Evolutionary conservation across 2,797 vertebrate species (phyloP).

Genomic region (Podargus strigoides): DNA sequence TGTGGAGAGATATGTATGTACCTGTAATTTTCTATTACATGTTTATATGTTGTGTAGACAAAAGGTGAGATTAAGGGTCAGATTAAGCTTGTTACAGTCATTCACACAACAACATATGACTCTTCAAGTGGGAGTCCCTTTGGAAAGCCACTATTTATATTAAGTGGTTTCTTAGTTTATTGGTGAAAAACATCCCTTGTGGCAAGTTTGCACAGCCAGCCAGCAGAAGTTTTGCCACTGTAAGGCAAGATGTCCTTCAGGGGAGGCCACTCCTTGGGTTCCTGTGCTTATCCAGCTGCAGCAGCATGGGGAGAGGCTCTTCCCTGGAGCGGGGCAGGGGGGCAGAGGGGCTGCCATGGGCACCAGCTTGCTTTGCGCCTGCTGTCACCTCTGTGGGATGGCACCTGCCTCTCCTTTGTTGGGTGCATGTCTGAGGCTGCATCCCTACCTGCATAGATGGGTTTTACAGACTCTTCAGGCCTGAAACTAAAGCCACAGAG

Average conservation of each 20-base stretch:
- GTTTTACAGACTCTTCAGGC: background rate
- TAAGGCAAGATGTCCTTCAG: background rate
- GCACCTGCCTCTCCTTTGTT: background rate
- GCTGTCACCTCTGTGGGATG: background rate
- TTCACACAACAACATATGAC: background rate
- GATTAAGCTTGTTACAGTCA: background rate
- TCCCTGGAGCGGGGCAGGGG: fast-evolving
- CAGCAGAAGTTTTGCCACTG: background rate
- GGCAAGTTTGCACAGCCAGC: background rate
- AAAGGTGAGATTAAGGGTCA: background rate
- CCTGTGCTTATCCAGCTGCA: background rate
- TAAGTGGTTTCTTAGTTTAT: background rate
- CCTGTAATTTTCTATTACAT: background rate
- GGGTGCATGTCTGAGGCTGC: background rate
- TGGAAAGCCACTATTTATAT: background rate
- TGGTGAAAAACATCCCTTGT: background rate
- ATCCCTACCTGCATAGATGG: too few relatives aligned
- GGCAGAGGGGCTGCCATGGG: background rate
- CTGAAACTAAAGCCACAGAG: background rate
- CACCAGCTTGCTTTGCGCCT: background rate
- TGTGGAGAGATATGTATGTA: background rate
- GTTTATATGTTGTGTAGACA: background rate
- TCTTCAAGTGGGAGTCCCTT: background rate
- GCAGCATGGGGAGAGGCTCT: background rate
- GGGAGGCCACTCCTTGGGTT: background rate